phyloP scores from a whole-genome alignment of 1,140 invertebrate genomes.

The Cydia pomonella region DNA sequence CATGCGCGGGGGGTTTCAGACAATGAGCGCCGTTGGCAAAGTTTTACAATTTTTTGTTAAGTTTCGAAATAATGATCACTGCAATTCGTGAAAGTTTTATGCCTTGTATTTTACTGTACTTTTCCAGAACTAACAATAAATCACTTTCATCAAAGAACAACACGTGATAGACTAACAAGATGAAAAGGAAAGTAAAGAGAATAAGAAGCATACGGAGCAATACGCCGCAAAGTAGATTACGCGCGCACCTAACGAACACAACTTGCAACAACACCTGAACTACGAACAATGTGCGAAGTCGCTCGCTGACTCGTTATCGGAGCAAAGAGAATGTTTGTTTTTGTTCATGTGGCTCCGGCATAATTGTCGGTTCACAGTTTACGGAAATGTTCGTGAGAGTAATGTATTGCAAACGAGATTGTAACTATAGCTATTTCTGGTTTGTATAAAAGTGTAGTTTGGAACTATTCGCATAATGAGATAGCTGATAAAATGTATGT shows the following conservation, averaged over 20 bases:
- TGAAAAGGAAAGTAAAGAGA: neutral
- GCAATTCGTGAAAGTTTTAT: neutral
- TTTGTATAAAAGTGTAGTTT: neutral
- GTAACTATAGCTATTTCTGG: conserved; percentile 5
- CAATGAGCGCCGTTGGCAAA: conserved; percentile 42
- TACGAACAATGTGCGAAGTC: conserved; percentile 27
- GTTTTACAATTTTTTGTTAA: conserved; percentile 17
- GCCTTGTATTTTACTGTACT: neutral
- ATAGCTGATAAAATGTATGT: neutral
- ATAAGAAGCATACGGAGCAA: conserved; percentile 3
- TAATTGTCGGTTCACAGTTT: conserved; percentile 25
- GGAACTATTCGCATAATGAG: neutral
- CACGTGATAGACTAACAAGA: conserved; percentile 2
- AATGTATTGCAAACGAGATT: conserved; percentile 20
- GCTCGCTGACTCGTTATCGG: conserved; percentile 24
- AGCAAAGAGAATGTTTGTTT: conserved; percentile 18
- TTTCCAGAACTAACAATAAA: neutral
- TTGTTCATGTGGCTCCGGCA: conserved; percentile 1
- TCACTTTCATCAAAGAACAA: neutral
- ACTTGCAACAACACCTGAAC: conserved; percentile 19
- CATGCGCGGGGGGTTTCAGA: conserved; percentile 46
- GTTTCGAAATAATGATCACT: neutral
- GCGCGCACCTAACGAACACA: conserved; percentile 26
- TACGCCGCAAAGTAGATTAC: conserved; percentile 30
- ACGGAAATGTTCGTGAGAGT: neutral